Conservation (phyloP, 2,888 invertebrate genomes). For the Drosophila kuntzei region DNA sequence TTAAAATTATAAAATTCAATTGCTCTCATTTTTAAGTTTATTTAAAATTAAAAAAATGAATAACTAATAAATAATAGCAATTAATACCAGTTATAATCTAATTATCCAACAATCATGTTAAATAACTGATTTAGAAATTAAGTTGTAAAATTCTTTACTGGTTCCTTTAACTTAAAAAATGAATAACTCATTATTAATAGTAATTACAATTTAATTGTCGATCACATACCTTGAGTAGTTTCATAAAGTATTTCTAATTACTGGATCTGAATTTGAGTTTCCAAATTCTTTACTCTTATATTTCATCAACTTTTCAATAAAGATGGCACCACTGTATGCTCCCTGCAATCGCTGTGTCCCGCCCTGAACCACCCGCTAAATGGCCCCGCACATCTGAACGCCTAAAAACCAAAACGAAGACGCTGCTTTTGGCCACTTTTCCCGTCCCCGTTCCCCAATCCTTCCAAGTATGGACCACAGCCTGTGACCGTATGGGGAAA, state of each 20-base stretch:
- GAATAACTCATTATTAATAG: background rate
- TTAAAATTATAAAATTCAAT: no score
- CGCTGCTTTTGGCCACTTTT: constrained; percentile 9
- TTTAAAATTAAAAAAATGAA: no score
- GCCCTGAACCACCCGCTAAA: constrained; percentile 55
- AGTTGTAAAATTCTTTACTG: background rate
- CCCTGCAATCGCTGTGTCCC: constrained; percentile 30
- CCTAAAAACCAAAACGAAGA: constrained; percentile 32
- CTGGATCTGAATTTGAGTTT: background rate
- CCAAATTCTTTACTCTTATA: background rate
- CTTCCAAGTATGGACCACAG: constrained; percentile 40
- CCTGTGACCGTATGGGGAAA: constrained; percentile 70
- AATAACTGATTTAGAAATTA: background rate
- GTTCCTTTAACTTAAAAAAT: background rate
- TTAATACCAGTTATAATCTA: background rate
- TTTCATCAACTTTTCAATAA: background rate
- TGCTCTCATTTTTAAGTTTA: background rate
- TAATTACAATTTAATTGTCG: background rate
- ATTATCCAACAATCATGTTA: background rate
- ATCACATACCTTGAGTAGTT: background rate
- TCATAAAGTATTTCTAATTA: background rate
- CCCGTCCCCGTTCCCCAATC: background rate
- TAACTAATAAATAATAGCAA: background rate
- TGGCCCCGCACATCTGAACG: constrained; percentile 55
- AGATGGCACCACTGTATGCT: constrained; percentile 46